Conservation (phyloP, 2,888 invertebrate species). For the Lasiommata megera region DNA sequence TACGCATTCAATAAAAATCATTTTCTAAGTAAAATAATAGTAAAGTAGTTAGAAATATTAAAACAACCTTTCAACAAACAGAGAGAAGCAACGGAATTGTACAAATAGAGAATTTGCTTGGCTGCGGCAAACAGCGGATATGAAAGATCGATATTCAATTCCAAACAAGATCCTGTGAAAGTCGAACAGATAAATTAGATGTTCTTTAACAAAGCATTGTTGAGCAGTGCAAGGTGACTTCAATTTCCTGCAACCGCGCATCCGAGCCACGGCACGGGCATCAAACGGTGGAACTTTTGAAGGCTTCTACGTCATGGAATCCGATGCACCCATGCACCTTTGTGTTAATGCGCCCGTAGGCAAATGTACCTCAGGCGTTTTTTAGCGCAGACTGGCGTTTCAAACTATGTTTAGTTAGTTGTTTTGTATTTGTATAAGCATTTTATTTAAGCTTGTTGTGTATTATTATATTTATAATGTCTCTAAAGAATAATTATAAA, state of each 20-base stretch:
- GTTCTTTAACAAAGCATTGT: conserved; percentile 79
- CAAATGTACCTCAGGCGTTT: conserved; percentile 63
- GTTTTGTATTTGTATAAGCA: no score
- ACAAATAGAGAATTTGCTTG: conserved; percentile 1
- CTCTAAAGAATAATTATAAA: no score
- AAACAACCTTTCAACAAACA: not conserved
- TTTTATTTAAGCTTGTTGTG: no score
- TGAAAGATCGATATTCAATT: conserved; percentile 71
- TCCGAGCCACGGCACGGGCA: conserved; percentile 47
- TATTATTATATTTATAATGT: no score
- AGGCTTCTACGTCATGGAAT: conserved; percentile 61
- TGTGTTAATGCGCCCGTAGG: conserved; percentile 59
- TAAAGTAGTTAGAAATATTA: not conserved
- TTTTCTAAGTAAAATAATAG: no score
- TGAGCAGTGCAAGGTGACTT: conserved; percentile 70
- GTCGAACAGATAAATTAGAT: conserved; percentile 73
- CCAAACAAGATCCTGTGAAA: conserved; percentile 64
- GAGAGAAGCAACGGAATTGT: not conserved
- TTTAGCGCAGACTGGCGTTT: conserved; percentile 35
- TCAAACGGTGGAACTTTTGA: conserved; percentile 69
- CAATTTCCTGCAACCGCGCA: conserved; percentile 72
- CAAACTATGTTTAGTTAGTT: no score
- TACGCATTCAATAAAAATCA: no score
- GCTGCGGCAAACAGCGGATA: conserved; percentile 22
- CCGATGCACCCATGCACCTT: conserved; percentile 67